Conservation (phyloP, 2,888 invertebrate genomes). For the Xylota segnis region DNA sequence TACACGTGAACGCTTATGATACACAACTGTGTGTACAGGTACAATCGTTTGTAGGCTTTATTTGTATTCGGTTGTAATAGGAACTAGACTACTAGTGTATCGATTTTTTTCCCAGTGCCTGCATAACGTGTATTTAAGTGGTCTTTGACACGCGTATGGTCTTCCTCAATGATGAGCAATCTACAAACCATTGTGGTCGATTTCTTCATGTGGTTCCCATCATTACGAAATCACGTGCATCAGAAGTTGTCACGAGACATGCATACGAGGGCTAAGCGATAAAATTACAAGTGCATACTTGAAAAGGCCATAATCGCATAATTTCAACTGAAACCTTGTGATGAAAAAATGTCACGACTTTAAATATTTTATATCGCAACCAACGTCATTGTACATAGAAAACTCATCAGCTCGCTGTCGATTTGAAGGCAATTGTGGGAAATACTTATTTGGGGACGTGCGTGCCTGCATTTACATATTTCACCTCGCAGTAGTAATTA, state of each 20-base stretch:
- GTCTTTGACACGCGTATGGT: conserved; percentile 55
- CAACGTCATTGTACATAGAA: background rate
- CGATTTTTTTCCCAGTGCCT: conserved; percentile 28
- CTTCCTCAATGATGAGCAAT: conserved; percentile 43
- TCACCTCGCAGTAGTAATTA: background rate
- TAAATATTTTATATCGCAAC: conserved; percentile 29
- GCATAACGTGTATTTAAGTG: conserved; percentile 34
- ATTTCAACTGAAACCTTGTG: conserved; percentile 36
- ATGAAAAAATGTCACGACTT: conserved; percentile 16
- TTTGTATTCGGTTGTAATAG: conserved; percentile 5
- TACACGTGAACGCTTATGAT: conserved; percentile 15
- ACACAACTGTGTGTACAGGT: background rate
- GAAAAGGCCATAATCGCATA: conserved; percentile 50
- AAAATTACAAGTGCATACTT: conserved; percentile 37
- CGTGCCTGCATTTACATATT: background rate
- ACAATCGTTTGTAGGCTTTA: conserved; percentile 11
- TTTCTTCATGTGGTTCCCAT: conserved; percentile 52
- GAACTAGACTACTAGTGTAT: conserved; percentile 34
- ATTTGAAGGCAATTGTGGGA: conserved; percentile 2
- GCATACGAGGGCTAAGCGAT: conserved; percentile 16
- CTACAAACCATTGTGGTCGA: conserved; percentile 34
- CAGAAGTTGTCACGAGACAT: conserved; percentile 59
- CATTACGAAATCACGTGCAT: conserved; percentile 63
- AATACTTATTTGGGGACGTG: conserved; percentile 4
- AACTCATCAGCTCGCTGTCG: background rate